Conservation (phyloP, 2,797 vertebrate genomes). For the Pagetopsis macropterus region DNA sequence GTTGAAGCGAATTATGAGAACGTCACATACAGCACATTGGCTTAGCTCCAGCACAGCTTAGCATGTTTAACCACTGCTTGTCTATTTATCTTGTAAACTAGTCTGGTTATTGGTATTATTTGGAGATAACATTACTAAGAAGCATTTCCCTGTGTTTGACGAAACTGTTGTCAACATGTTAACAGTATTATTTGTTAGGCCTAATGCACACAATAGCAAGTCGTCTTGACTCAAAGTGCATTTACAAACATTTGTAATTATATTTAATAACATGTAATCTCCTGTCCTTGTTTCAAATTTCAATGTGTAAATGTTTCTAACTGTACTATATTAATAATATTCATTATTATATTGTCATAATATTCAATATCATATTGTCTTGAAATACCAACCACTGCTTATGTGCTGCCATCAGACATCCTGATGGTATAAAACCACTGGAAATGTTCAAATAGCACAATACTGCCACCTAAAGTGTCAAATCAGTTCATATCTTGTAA, state of each 20-base stretch:
- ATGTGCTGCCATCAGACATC: not conserved
- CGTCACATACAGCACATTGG: constrained; percentile 24
- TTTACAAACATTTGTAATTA: not conserved
- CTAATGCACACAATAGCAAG: not conserved
- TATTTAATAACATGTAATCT: not conserved
- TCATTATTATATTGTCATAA: not conserved
- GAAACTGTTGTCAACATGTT: not conserved
- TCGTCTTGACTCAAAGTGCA: not conserved
- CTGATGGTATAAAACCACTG: not conserved
- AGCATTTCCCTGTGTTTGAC: not conserved
- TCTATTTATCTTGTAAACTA: not conserved
- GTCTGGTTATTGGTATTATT: no score
- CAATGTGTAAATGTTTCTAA: not conserved
- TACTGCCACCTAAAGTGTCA: not conserved
- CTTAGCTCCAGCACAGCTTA: not conserved
- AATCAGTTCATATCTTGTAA: not conserved
- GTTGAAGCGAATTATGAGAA: constrained; percentile 1
- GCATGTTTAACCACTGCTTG: not conserved
- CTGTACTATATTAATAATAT: not conserved
- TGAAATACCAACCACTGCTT: not conserved
- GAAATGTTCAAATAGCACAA: not conserved
- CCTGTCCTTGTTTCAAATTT: not conserved
- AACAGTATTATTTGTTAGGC: not conserved
- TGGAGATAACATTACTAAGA: not conserved
- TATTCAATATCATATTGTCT: not conserved